phyloP scores from a whole-genome alignment of 2,113 vertebrate species.

The Rutilus rutilus region DNA sequence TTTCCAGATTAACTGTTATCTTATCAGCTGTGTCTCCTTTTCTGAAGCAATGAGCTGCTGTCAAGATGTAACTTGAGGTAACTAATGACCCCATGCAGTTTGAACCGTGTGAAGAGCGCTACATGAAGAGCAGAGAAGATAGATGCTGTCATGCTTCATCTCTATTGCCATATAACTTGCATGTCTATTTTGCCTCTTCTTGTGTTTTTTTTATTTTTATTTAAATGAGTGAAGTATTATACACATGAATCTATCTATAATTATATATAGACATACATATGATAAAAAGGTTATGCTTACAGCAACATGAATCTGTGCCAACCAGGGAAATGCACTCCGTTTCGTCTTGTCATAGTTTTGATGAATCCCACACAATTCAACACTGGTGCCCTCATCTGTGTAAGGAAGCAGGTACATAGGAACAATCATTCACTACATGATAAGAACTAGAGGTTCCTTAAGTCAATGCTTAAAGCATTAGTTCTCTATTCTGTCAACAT shows the following conservation, averaged over 20 bases:
- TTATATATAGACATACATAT: not conserved
- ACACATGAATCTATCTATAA: too few species aligned
- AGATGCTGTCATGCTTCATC: not conserved
- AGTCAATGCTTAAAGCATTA: not conserved
- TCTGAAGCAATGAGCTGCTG: constrained; percentile 77
- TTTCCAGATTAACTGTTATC: constrained; percentile 39
- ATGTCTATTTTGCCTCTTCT: not conserved
- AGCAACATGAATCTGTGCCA: constrained; percentile 39
- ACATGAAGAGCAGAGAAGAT: not conserved
- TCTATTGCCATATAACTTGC: not conserved
- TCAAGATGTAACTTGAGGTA: constrained; percentile 67
- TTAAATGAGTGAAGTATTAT: too few species aligned
- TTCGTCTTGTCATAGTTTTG: constrained; percentile 16
- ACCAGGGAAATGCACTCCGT: constrained; percentile 66
- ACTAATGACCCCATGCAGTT: constrained; percentile 74
- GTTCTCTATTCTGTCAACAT: not conserved
- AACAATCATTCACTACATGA: not conserved
- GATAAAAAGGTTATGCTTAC: constrained; percentile 45
- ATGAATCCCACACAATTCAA: constrained; percentile 73
- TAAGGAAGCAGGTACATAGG: not conserved
- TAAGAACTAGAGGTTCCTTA: not conserved
- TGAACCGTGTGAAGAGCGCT: not conserved
- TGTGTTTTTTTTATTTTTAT: not conserved
- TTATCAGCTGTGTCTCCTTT: not conserved
- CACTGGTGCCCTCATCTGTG: constrained; percentile 69